phyloP scores from a whole-genome alignment of 2,113 vertebrate species.

The Neolamprologus modestus region DNA sequence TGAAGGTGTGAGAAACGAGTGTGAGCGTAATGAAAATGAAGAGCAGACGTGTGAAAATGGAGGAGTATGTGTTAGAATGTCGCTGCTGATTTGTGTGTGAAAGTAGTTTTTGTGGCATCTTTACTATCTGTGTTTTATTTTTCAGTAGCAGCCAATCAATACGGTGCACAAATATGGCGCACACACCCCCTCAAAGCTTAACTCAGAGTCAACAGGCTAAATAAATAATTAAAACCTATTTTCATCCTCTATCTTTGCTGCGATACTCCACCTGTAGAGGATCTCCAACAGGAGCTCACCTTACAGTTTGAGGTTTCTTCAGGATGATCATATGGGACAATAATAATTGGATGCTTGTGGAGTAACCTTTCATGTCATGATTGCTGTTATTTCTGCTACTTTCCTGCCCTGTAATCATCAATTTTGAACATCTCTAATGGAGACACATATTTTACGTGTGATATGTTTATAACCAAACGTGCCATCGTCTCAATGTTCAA shows the following conservation, averaged over 20 bases:
- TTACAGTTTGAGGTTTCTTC: not conserved
- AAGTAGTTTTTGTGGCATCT: not conserved
- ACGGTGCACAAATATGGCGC: not conserved
- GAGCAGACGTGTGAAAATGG: not conserved
- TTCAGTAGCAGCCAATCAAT: not conserved
- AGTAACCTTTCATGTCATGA: not conserved
- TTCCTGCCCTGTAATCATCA: too few species aligned
- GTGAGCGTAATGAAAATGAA: constrained; percentile 10
- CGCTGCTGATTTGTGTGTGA: not conserved
- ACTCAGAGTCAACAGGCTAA: not conserved
- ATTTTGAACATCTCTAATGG: not conserved
- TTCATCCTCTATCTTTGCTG: not conserved
- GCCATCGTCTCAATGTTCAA: not conserved
- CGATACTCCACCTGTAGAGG: not conserved
- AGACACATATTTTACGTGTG: not conserved
- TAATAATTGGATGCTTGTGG: not conserved
- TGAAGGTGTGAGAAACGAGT: not conserved
- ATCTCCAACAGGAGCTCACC: not conserved
- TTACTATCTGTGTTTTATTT: not conserved
- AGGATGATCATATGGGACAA: not conserved
- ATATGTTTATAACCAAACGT: not conserved
- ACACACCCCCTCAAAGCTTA: not conserved
- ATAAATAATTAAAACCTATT: not conserved
- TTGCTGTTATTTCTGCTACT: accelerated
- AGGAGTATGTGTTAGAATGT: not conserved